These are phyloP conservation scores for Anarrhichthys ocellatus DNA, from an alignment of 2,113 vertebrate species.

Conservation along the genomic window DNA sequence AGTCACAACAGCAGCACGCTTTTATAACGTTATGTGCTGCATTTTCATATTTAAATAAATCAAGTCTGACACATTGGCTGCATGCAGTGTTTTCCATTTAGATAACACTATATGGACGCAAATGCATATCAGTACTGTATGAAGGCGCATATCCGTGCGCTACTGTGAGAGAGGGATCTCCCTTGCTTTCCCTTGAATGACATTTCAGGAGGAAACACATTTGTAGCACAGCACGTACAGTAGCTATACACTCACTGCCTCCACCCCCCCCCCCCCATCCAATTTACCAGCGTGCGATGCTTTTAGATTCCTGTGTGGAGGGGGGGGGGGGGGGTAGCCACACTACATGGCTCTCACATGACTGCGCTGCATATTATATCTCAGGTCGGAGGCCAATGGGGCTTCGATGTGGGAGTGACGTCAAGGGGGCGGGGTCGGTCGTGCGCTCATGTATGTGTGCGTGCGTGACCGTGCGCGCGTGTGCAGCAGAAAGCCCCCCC, in stretches of 20 bases:
- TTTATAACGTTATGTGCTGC: not conserved
- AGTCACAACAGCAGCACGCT: not conserved
- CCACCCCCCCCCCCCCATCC: constrained; percentile 21
- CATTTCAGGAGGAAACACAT: constrained; percentile 75
- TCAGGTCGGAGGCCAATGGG: constrained; percentile 71
- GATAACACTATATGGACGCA: not conserved
- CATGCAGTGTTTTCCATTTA: not conserved
- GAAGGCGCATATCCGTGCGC: not conserved
- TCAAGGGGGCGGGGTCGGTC: constrained; percentile 60
- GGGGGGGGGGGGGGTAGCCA: constrained; percentile 21
- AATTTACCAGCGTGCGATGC: constrained; percentile 70
- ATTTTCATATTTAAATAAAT: constrained; percentile 1
- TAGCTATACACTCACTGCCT: constrained; percentile 52
- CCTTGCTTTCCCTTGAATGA: constrained; percentile 62
- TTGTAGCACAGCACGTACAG: constrained; percentile 75
- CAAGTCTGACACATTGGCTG: not conserved
- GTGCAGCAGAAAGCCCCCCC: constrained; percentile 37
- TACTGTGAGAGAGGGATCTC: constrained; percentile 37
- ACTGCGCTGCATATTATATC: constrained; percentile 62
- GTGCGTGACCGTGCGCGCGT: not conserved
- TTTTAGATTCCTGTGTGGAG: constrained; percentile 56
- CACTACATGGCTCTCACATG: constrained; percentile 71
- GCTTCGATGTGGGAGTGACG: constrained; percentile 66
- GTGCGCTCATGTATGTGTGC: constrained; percentile 4
- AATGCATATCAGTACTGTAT: not conserved